Conservation (phyloP, 1,140 invertebrate genomes). For the Copidosoma floridanum region DNA sequence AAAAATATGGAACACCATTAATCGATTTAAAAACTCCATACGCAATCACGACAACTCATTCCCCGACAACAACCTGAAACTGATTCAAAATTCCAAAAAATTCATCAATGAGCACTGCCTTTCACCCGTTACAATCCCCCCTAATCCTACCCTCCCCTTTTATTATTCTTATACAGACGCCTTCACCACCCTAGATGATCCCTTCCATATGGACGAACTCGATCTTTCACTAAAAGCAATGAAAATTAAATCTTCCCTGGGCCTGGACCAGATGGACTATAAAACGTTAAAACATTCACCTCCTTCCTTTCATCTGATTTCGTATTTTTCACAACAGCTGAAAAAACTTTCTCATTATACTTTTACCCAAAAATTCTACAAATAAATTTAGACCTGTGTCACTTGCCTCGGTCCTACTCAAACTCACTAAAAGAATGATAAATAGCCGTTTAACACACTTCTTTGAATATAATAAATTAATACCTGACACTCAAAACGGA, state of each 20-base stretch:
- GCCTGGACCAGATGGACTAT: background rate
- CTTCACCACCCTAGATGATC: background rate
- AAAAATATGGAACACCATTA: background rate
- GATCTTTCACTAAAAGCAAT: background rate
- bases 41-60: too few species aligned
- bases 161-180: background rate
- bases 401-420: constrained; percentile 4
- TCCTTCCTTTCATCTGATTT: background rate
- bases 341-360: constrained; percentile 1
- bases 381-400: constrained; percentile 15
- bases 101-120: background rate
- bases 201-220: background rate
- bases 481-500: constrained; percentile 12
- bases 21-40: background rate
- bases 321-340: background rate
- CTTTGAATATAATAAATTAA: background rate
- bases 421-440: constrained; percentile 13
- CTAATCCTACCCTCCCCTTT: background rate
- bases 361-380: constrained; percentile 11
- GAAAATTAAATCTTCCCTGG: background rate
- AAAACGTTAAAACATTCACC: background rate
- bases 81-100: background rate
- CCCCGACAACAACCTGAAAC: background rate
- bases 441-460: background rate
- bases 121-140: background rate